Evolutionary conservation across 2,797 vertebrate species (phyloP), one percentile per base, ranked within the genome.

Genomic region (Hafferia zeledoni): DNA sequence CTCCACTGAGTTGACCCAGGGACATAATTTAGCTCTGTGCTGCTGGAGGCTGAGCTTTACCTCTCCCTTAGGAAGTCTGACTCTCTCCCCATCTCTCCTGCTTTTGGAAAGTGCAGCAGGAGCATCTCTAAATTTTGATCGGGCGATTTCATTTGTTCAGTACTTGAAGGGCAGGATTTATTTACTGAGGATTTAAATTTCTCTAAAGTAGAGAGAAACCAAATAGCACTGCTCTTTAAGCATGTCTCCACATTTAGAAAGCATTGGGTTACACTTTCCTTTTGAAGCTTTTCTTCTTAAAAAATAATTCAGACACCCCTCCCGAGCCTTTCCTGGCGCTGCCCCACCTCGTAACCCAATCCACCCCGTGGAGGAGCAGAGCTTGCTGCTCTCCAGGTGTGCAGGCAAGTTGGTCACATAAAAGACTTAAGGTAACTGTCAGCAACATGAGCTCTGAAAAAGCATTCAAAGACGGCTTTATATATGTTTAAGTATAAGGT

Each of bases 251-350:
- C 93, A 91, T 41, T 87, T 93, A 93, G 85, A 96, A 91, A 93
- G 96, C 91, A 89, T 97, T 95, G 87, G 95, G 93, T 97, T 97
- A 96, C 96, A 94, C 88, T 97, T 95, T 96, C 95, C 93, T 91
- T 93, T 96, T 96, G 95, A 98, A 96, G 92, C 70, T 93, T 97
- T 96, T 96, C 94, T 90, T 92, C 87, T 95, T 85, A 95, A 97
- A 97, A 96, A 92, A 68, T 83, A 89, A 97, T 95, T 94, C 90
- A 82, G 94, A 39, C 80, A 83, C 63, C 78, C 87, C 91, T 97
- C 86, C 89, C 31, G 94, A 97, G 96, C 83, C 81, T 81, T 93
- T 89, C 71, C 27, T 4, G 10, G 95, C 94, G 65, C 75, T 88
- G 79, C 70, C 76, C 82, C 82, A 68, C 89, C 22, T 76, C 68